Evolutionary conservation across 2,113 vertebrate species (phyloP).

Genomic region (Lasiurus borealis): DNA sequence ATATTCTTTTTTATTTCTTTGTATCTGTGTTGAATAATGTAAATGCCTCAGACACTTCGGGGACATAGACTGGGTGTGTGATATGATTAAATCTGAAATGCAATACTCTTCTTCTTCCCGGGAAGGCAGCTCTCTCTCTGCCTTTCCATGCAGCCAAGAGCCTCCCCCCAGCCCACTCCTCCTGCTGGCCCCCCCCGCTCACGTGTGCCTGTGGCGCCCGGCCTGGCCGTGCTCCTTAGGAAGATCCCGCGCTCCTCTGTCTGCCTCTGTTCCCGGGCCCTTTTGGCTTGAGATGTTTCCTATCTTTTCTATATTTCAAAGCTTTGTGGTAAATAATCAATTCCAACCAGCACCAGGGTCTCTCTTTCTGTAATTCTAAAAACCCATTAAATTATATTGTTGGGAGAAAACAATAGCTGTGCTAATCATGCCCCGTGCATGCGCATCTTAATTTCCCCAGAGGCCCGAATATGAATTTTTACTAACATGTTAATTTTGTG

Average conservation of each 20-base stretch:
- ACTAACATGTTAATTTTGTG: constrained; percentile 96
- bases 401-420: constrained; percentile 93
- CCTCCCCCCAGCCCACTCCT: background rate
- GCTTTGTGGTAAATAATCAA: constrained; percentile 91
- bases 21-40: background rate
- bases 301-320: constrained; percentile 87
- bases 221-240: background rate
- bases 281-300: constrained; percentile 84
- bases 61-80: background rate
- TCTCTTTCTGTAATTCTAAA: constrained; percentile 92
- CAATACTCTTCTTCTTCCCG: constrained; percentile 91
- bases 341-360: constrained; percentile 87
- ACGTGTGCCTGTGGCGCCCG: background rate
- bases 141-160: background rate
- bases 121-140: constrained; percentile 84
- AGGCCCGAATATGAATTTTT: constrained; percentile 94
- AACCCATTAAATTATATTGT: constrained; percentile 96
- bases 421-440: constrained; percentile 94
- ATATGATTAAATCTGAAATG: constrained; percentile 86
- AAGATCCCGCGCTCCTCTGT: background rate
- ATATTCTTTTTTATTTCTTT: background rate
- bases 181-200: background rate
- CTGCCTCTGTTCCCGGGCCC: constrained; percentile 63
- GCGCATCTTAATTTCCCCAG: constrained; percentile 95
- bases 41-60: background rate